These are phyloP conservation scores for Corynorhinus townsendii DNA, from an alignment of 2,113 vertebrate species.

Conservation along the genomic window DNA sequence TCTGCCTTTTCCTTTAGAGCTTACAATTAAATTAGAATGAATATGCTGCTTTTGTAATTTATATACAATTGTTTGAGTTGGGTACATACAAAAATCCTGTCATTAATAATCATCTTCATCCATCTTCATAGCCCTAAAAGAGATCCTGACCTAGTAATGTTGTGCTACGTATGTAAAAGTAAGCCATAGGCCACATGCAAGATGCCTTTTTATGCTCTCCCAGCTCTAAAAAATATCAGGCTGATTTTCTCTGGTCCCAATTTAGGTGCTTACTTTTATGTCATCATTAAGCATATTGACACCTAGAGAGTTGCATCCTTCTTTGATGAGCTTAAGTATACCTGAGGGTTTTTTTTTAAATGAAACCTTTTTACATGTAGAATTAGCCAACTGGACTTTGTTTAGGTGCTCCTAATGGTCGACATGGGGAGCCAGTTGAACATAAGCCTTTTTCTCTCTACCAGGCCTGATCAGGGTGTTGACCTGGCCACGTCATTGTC, in stretches of 20 bases:
- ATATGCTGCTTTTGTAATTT: neutral
- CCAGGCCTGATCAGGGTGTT: neutral
- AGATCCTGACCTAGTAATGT: neutral
- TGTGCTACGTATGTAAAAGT: neutral
- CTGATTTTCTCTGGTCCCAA: neutral
- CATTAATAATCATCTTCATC: neutral
- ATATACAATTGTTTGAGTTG: neutral
- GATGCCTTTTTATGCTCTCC: neutral
- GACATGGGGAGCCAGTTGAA: neutral
- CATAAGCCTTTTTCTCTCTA: neutral
- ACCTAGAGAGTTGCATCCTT: neutral
- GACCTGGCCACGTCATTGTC: neutral
- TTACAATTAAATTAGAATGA: conserved; percentile 11
- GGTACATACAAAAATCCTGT: neutral
- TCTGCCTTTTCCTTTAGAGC: neutral
- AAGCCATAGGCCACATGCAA: neutral
- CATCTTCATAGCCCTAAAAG: neutral
- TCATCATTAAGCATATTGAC: neutral
- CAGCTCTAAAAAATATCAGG: neutral
- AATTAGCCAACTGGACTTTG: neutral
- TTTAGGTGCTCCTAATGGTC: neutral
- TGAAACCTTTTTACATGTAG: neutral
- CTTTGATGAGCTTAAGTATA: neutral
- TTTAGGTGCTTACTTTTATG: neutral
- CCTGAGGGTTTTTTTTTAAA: neutral